These are phyloP conservation scores for Marmota monax DNA, from an alignment of 2,113 vertebrate species.

Conservation along the genomic window DNA sequence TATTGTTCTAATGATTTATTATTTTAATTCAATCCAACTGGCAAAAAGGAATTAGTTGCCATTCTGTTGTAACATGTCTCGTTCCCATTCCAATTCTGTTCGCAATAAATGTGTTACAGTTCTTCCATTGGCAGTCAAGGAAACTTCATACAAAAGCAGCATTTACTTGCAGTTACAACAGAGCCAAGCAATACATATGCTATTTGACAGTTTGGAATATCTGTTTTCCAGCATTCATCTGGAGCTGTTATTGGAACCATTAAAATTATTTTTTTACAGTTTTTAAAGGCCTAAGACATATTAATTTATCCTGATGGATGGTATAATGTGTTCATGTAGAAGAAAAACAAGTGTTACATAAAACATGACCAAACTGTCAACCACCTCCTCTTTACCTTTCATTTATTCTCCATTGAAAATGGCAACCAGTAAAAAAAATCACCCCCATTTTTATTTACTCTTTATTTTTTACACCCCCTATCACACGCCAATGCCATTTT, in stretches of 20 bases:
- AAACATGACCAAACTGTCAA: constrained; percentile 78
- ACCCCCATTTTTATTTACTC: constrained; percentile 38
- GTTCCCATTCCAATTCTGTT: constrained; percentile 81
- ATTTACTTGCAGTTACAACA: constrained; percentile 83
- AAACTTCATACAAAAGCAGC: constrained; percentile 84
- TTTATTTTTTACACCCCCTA: constrained; percentile 66
- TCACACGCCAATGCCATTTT: constrained; percentile 65
- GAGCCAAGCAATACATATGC: constrained; percentile 86
- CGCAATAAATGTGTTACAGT: constrained; percentile 84
- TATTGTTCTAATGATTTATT: constrained; percentile 83
- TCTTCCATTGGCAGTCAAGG: constrained; percentile 80
- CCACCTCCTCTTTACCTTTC: constrained; percentile 38
- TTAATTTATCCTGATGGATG: constrained; percentile 78
- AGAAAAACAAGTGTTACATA: constrained; percentile 78
- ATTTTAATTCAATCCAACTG: constrained; percentile 77
- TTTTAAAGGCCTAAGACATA: constrained; percentile 74
- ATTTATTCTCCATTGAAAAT: constrained; percentile 66
- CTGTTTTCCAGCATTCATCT: constrained; percentile 84
- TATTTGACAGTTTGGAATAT: constrained; percentile 83
- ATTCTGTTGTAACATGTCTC: constrained; percentile 80
- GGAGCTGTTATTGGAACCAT: constrained; percentile 82
- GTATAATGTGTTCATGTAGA: constrained; percentile 61
- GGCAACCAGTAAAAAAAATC: constrained; percentile 65
- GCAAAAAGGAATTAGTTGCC: constrained; percentile 79
- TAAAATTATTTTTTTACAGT: constrained; percentile 79